A percentile compares a stretch with the other conserved stretches of the same genome.
Conservation (phyloP, 92 coral and sea anemone species). For the Paragorgia papillata region DNA sequence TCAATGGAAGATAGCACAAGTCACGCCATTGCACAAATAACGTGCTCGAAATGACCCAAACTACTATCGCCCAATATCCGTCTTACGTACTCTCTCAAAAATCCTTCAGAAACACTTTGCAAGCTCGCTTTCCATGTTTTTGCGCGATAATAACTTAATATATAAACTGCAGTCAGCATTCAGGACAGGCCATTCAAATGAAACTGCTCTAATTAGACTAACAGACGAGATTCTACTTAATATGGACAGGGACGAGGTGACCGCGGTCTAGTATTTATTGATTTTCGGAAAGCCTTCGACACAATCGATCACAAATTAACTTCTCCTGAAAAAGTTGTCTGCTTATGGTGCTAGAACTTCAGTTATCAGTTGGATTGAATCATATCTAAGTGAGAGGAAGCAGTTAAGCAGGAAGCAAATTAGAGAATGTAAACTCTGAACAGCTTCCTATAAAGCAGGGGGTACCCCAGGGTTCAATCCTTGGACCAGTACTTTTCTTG, state of each 20-base stretch:
- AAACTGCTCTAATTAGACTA: conserved; percentile 54
- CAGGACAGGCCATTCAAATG: conserved; percentile 39
- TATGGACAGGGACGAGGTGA: conserved; percentile 41
- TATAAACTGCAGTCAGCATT: conserved; percentile 49
- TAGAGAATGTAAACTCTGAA: conserved; percentile 26
- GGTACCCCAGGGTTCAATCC: conserved; percentile 42
- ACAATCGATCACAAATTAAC: conserved; percentile 38
- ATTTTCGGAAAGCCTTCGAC: conserved; percentile 49
- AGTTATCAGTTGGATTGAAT: conserved; percentile 39
- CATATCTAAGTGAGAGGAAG: conserved; percentile 35
- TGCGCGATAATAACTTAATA: conserved; percentile 31
- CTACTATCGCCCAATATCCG: conserved; percentile 43
- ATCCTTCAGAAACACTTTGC: no score
- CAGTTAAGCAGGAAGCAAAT: conserved; percentile 39
- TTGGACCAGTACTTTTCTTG: conserved; percentile 32
- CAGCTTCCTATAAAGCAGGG: conserved; percentile 24
- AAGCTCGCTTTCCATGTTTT: conserved; percentile 34
- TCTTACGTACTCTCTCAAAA: conserved; percentile 26
- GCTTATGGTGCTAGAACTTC: conserved; percentile 27
- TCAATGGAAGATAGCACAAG: conserved; percentile 47
- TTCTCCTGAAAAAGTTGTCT: conserved; percentile 23
- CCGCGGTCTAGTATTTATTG: conserved; percentile 45
- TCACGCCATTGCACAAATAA: conserved; percentile 25
- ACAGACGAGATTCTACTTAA: conserved; percentile 49
- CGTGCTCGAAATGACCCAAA: conserved; percentile 23